phyloP scores from a whole-genome alignment of 2,113 vertebrate genomes.

The Nipponia nippon region DNA sequence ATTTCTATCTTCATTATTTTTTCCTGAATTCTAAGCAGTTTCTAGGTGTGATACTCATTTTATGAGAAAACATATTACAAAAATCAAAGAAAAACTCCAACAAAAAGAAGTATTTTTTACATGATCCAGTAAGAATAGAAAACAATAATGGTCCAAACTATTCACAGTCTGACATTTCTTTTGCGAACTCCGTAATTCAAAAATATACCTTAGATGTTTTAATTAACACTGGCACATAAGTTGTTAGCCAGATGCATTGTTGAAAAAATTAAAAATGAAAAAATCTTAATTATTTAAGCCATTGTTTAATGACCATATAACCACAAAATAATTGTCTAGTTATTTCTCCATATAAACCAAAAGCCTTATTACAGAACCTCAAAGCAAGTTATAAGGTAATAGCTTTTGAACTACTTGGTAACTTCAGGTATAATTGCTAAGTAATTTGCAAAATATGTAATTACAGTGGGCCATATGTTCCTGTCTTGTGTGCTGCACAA shows the following conservation, averaged over 20 bases:
- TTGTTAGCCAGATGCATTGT: not conserved
- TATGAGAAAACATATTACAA: not conserved
- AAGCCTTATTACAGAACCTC: not conserved
- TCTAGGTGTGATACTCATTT: not conserved
- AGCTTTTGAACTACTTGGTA: constrained; percentile 44
- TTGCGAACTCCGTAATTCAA: not conserved
- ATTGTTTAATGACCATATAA: constrained; percentile 20
- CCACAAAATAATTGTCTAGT: constrained; percentile 22
- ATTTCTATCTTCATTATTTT: not conserved
- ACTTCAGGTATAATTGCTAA: constrained; percentile 46
- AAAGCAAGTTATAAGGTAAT: constrained; percentile 30
- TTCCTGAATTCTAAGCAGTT: not conserved
- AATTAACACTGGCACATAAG: not conserved
- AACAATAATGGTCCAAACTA: not conserved
- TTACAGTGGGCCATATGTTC: constrained; percentile 33
- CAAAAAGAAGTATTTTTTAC: not conserved
- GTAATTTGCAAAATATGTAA: constrained; percentile 51
- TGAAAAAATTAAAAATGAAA: not conserved
- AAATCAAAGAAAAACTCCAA: not conserved
- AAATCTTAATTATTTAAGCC: not conserved
- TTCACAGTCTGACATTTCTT: not conserved
- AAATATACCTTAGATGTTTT: not conserved
- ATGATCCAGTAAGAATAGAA: not conserved
- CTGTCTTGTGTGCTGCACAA: not conserved
- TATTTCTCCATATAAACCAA: constrained; percentile 29